Evolutionary conservation across 2,113 vertebrate species (phyloP), one percentile per base, ranked within the genome.

Genomic region (Microcebus lehilahytsara): DNA sequence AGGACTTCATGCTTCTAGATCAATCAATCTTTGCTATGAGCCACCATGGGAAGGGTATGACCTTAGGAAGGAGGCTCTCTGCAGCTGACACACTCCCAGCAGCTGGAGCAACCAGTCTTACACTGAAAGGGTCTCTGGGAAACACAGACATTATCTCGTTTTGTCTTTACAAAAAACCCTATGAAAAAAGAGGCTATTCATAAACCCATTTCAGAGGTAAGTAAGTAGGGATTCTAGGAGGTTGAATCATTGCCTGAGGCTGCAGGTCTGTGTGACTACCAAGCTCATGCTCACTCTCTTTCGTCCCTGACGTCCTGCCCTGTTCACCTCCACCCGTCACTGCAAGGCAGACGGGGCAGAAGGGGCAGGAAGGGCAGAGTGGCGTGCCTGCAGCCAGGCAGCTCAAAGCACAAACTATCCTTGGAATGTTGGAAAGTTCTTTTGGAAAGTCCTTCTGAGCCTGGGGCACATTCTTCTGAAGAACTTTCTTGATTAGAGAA

Each of bases 391-490:
- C 11, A 84, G 66, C n/a, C 74, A 71, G 60, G 51, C 14, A 13
- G 27, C 58, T 27, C 69, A 87, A 72, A 86, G 46, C 56, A 74
- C 64, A 80, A n/a, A 58, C 56, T 79, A 53, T 64, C 86, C 77
- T 64, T 71, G 90, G 92, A 93, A 91, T 78, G 79, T 71, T 66
- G 40, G n/a, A 71, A 78, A 87, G 30, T 23, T 69, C 62, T 96
- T 66, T 72, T 74, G 49, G 75, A 88, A 95, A 96, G 69, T 62
- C 40, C 37, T 84, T 56, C 81, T 23, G n/a, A 87, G 80, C 86
- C 86, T 42, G 51, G 62, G 34, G 90, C 64, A 89, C 37, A 77
- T 85, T 95, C 51, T 95, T 91, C 77, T 92, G 60, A 58, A 72
- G 56, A 64, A 64, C 20, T 42, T 75, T 93, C 64, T 88, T 93